Evolutionary conservation across 1,140 invertebrate genomes (phyloP), one percentile per base, ranked within the genome.

Genomic region (Lysiphlebus fabarum): DNA sequence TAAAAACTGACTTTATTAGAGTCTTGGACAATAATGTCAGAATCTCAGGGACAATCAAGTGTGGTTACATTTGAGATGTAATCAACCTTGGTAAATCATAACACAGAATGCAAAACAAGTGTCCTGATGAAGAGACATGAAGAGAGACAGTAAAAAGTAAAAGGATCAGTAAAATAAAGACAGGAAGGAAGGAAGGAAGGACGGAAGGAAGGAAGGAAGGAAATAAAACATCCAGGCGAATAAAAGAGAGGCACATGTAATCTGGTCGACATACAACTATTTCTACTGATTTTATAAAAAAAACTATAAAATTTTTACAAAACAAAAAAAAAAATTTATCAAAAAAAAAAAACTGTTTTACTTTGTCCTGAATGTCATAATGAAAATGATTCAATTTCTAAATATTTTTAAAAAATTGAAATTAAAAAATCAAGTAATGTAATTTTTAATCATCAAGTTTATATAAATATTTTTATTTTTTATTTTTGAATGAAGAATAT

Each of bases 211-310:
- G 49, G 56, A 65, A 62, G 58, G 61, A 58, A 53, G 50, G 56
- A 63, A 38, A n/a, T 58, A 59, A 63, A 60, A 53, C 63, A 62
- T 58, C 48, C 66, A 70, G 62, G 58, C 63, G 61, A 53, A 42
- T 62, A 67, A 61, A 65, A 72, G 70, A 65, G 62, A 70, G 67
- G 67, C 65, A 66, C 65, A 64, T 68, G 66, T 76, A 75, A 76
- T 75, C 73, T 75, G 64, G 67, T 72, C 67, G 68, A 71, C 66
- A 67, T 67, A 66, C 9, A n/a, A n/a, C n/a, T n/a, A n/a, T n/a
- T n/a, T n/a, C n/a, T 42, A 42, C 41, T 42, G n/a, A 9, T 45
- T 45, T n/a, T 10, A n/a, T 2, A n/a, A 7, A 17, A 14, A 45
- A 37, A 26, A 26, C 17, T 12, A 26, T 11, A 10, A 9, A 17